Evolutionary conservation across 2,113 vertebrate genomes (phyloP), one percentile per base, ranked within the genome.

Genomic region (Diphyllodes magnificus): DNA sequence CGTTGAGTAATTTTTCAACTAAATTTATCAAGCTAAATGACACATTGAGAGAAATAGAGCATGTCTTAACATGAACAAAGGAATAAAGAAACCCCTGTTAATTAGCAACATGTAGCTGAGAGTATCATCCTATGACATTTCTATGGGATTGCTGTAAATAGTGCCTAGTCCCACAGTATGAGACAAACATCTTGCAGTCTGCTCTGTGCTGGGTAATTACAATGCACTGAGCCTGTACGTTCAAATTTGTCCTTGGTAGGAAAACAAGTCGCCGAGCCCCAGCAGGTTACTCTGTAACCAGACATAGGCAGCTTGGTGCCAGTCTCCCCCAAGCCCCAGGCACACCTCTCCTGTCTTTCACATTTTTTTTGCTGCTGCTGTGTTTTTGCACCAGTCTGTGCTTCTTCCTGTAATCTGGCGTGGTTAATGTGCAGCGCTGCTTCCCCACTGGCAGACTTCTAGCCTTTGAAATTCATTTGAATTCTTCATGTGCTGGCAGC

Each of bases 341-440:
- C 81, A 40, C 30, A 44, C 6, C 14, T 39, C 31, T 83, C 37
- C 21, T 2, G 1, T 42, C 49, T 64, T 59, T 64, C 57, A 30
- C 13, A 0, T 15, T 56, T 71, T 61, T 61, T 60, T 57, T 57
- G 6, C 25, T 12, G 30, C 49, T 86, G 30, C 19, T 80, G 57
- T 71, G 54, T 13, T 83, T 86, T 70, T 45, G 56, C 69, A 65
- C 15, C 47, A 33, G 77, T 11, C 49, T 35, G 37, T 76, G 33
- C 54, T 83, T 68, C 71, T n/a, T 61, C 37, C 63, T 61, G 77
- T 70, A 42, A 20, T 6, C 49, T 35, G 21, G 53, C 16, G 25
- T 51, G 2, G 1, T 75, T 31, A 11, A 53, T 35, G 68, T 8
- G 1, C 37, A 30, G 47, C 0, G 0, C 44, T 66, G 49, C 44